phyloP scores from a whole-genome alignment of 92 coral and sea anemone genomes.

The Actinernus sp. region DNA sequence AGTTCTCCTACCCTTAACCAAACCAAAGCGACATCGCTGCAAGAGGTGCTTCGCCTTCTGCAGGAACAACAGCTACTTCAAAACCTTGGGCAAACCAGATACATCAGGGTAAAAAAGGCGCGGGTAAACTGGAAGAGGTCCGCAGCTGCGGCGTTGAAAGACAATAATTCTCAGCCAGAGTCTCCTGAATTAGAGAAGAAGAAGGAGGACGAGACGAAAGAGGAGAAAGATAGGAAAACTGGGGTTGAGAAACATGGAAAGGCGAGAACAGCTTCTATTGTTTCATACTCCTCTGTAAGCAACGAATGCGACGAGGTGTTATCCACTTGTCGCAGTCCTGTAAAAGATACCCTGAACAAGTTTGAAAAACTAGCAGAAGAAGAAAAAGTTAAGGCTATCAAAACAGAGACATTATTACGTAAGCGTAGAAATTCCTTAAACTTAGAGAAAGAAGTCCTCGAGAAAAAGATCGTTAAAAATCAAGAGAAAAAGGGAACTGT shows the following conservation, averaged over 20 bases:
- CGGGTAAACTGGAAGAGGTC: conserved; percentile 87
- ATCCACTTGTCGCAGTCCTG: conserved; percentile 2
- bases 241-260: conserved; percentile 10
- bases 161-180: conserved; percentile 50
- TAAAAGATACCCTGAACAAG: conserved; percentile 74
- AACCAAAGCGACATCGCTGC: conserved; percentile 76
- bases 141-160: conserved; percentile 83
- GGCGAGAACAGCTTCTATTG: conserved; percentile 22
- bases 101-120: conserved; percentile 66
- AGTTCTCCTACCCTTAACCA: conserved; percentile 16
- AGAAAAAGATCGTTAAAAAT: conserved; percentile 74
- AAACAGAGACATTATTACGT: conserved; percentile 83
- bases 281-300: conserved; percentile 2
- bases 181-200: conserved; percentile 44
- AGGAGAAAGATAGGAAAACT: conserved; percentile 1
- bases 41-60: conserved; percentile 84
- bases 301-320: not conserved
- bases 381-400: conserved; percentile 76
- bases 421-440: conserved; percentile 92
- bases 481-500: conserved; percentile 80
- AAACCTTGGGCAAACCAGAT: conserved; percentile 76
- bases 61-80: conserved; percentile 89
- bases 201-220: conserved; percentile 8
- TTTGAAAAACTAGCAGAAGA: conserved; percentile 86
- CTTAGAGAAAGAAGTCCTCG: conserved; percentile 82